Evolutionary conservation across 2,888 invertebrate genomes (phyloP).

Genomic region (Microctonus hyperodae): DNA sequence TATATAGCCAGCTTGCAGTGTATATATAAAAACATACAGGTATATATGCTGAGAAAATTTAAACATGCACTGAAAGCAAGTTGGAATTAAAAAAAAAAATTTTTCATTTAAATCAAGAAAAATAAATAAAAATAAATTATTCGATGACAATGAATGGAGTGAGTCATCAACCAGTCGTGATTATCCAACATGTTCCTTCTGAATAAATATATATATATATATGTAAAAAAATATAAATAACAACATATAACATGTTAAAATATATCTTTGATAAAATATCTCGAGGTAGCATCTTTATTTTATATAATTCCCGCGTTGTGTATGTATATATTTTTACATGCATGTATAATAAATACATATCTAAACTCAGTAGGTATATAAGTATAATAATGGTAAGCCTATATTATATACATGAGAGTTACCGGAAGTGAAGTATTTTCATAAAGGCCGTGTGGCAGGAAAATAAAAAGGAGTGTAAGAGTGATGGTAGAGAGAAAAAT

Average conservation of each 20-base stretch:
- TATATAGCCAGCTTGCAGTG: neutral
- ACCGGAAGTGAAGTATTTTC: conserved; percentile 16
- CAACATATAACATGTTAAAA: neutral
- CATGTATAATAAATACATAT: too few species aligned
- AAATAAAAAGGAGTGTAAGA: neutral
- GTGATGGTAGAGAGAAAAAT: neutral
- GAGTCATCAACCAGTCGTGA: conserved; percentile 6
- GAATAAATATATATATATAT: too few species aligned
- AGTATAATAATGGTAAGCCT: too few species aligned
- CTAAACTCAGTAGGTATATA: too few species aligned
- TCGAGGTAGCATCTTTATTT: neutral
- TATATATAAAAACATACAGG: neutral
- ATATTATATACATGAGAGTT: conserved; percentile 9
- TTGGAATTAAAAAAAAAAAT: neutral
- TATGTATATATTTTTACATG: neutral
- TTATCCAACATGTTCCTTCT: neutral
- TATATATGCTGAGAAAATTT: neutral
- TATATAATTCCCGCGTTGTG: conserved; percentile 3
- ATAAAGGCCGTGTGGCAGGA: neutral
- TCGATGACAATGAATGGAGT: conserved; percentile 5
- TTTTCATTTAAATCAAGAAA: too few species aligned
- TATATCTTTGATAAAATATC: neutral
- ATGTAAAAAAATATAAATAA: neutral
- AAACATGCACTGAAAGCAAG: conserved; percentile 1
- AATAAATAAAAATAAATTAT: neutral